phyloP scores from a whole-genome alignment of 2,797 vertebrate species.

The Paratrypauchen microcephalus region DNA sequence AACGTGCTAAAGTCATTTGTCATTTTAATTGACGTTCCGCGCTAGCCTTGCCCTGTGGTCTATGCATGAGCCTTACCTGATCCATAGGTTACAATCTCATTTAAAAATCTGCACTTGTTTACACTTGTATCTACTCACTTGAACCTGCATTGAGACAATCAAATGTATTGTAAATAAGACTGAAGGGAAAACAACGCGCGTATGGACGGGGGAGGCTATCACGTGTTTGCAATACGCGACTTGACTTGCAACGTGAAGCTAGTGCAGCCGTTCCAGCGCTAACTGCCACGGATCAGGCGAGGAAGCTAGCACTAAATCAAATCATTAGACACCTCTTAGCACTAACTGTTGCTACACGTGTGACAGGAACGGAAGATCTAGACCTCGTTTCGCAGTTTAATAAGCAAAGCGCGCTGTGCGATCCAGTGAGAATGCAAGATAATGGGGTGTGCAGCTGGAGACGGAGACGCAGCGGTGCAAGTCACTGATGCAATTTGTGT shows the following conservation, averaged over 20 bases:
- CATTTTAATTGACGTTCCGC: constrained; percentile 34
- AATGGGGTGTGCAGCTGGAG: constrained; percentile 8
- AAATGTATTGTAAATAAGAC: constrained; percentile 13
- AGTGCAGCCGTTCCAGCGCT: not conserved
- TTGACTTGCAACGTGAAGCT: not conserved
- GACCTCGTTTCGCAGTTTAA: constrained; percentile 12
- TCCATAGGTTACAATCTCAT: constrained; percentile 3
- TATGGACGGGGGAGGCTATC: not conserved
- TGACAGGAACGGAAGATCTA: constrained; percentile 11
- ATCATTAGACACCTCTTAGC: constrained; percentile 11
- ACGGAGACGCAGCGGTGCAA: constrained; percentile 16
- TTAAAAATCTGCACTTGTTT: not conserved
- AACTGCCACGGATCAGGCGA: constrained; percentile 5
- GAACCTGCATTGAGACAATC: not conserved
- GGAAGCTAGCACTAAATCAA: constrained; percentile 4
- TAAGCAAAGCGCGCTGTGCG: constrained; percentile 11
- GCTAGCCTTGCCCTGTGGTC: not conserved
- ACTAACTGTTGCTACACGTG: constrained; percentile 12
- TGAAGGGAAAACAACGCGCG: constrained; percentile 13
- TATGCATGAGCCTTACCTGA: constrained; percentile 18
- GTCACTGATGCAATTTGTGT: constrained; percentile 15
- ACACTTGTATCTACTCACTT: not conserved
- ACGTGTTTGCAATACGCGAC: not conserved
- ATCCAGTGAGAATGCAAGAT: constrained; percentile 13
- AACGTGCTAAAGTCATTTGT: constrained; percentile 35